phyloP scores from a whole-genome alignment of 2,888 invertebrate genomes.

The Ecliptopera silaceata region DNA sequence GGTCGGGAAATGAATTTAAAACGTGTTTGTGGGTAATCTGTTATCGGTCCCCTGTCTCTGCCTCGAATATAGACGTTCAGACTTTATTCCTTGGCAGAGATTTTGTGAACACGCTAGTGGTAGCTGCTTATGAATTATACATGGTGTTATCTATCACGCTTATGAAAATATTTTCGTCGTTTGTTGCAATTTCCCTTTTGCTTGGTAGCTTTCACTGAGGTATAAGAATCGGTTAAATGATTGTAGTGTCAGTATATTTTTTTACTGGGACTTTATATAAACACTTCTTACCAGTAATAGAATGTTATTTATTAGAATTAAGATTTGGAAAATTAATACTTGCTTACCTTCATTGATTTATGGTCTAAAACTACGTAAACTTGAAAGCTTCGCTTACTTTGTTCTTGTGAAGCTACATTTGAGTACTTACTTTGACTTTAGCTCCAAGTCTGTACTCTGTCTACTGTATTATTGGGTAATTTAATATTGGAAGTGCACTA shows the following conservation, averaged over 20 bases:
- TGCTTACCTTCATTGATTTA: too few relatives aligned
- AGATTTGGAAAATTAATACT: too few relatives aligned
- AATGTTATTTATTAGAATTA: too few relatives aligned
- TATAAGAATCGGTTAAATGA: constrained; percentile 5
- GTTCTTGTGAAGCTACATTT: neutral
- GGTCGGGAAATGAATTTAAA: constrained; percentile 83
- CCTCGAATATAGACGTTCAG: constrained; percentile 78
- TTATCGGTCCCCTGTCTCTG: constrained; percentile 83
- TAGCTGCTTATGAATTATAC: constrained; percentile 25
- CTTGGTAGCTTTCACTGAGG: constrained; percentile 7
- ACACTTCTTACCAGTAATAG: too few relatives aligned
- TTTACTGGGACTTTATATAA: too few relatives aligned
- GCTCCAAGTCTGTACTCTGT: constrained; percentile 18
- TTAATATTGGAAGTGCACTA: constrained; percentile 25
- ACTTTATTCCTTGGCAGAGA: constrained; percentile 66
- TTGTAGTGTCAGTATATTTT: too few relatives aligned
- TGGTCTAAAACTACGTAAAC: too few relatives aligned
- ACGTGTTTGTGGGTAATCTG: constrained; percentile 84
- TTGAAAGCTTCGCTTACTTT: neutral
- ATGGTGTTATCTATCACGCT: constrained; percentile 25
- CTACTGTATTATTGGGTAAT: constrained; percentile 23
- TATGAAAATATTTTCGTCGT: constrained; percentile 25
- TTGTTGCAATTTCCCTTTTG: constrained; percentile 19
- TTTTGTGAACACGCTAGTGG: constrained; percentile 54
- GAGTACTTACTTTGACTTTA: constrained; percentile 2